Evolutionary conservation across 2,888 invertebrate genomes (phyloP), one percentile per base, ranked within the genome.

Genomic region (Sabatieria punctata): DNA sequence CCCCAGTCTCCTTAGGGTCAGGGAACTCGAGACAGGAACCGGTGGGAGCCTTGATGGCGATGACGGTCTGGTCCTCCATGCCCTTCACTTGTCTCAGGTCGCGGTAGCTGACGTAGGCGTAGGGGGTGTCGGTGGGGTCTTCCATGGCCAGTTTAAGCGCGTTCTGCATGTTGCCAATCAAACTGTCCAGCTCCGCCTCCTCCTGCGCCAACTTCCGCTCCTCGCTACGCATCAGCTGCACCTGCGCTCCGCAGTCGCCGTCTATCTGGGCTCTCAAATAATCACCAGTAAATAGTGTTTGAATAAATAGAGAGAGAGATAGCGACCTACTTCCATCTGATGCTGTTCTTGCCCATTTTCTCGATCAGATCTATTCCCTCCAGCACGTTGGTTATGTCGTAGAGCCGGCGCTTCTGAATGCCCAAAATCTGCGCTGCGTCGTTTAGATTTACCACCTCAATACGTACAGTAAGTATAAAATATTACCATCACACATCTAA

Each of bases 291-390:
- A n/a, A 3, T 39, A 27, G 39, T 18, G 25, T 2, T 27, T 4
- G 15, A 23, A 13, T 11, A 11, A 47, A 37, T 39, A 4, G 2
- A 44, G 4, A 27, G 19, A 15, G n/a, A 35, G 33, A 13, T 13
- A 15, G 15, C 15, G 15, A 4, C n/a, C 4, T 8, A 55, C 60
- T 52, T 57, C 56, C 56, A 61, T 24, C 54, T 45, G 35, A 62
- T 59, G 47, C 55, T 55, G 50, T 61, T 61, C 49, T 61, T 61
- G 30, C 61, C 62, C 45, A 58, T 53, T 50, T 61, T 61, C 48
- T 63, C 60, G 26, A 63, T 54, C 26, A 62, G 41, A 40, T 57
- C 58, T 26, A 63, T 59, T 27, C 60, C 60, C 49, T 61, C 60
- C 41, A 59, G 51, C 8, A 60, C 60, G 41, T 60, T 60, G 4